Evolutionary conservation across 2,888 invertebrate genomes (phyloP), one percentile per base, ranked within the genome.

Genomic region (Helleia helle): DNA sequence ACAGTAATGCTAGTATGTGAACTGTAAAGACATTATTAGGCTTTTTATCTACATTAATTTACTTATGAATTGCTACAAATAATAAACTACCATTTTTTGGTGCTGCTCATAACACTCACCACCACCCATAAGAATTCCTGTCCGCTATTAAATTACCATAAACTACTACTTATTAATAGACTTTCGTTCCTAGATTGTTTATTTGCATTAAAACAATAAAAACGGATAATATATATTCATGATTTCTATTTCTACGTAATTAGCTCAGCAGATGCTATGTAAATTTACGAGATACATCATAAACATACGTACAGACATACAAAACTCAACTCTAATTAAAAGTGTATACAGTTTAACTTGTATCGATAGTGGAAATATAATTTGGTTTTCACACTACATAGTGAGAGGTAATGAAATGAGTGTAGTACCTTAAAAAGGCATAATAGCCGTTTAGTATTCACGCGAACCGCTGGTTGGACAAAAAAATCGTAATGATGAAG

Each of bases 401-500:
- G 18, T 22, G 34, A 12, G 34, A 34, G 34, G 22, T 34, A 34
- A 34, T 34, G 34, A 34, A 34, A 34, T 34, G 18, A 34, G 22
- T 34, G 34, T 27, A 38, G 11, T 24, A 34, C 40, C 43, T 37
- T 43, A 43, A 40, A 38, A 38, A 24, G 24, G 27, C 27, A 38
- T 36, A 41, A 44, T 41, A 39, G 29, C 38, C 18, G 18, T 25
- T 44, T 41, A 29, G 38, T 41, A 44, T 44, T 44, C 44, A n/a
- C 28, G 25, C 13, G 18, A 38, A 39, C 36, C 27, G 26, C 15
- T 14, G 25, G 24, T 13, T 13, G 12, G 5, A 9, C 31, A 17
- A 34, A 39, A 29, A 31, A 25, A 14, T 12, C 8, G 5, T 31
- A 34, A 29, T 26, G 31, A 40, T 31, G 31, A 17, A 40, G 40